Evolutionary conservation across 2,797 vertebrate genomes (phyloP), one percentile per base, ranked within the genome.

Genomic region (Bradypodion pumilum): DNA sequence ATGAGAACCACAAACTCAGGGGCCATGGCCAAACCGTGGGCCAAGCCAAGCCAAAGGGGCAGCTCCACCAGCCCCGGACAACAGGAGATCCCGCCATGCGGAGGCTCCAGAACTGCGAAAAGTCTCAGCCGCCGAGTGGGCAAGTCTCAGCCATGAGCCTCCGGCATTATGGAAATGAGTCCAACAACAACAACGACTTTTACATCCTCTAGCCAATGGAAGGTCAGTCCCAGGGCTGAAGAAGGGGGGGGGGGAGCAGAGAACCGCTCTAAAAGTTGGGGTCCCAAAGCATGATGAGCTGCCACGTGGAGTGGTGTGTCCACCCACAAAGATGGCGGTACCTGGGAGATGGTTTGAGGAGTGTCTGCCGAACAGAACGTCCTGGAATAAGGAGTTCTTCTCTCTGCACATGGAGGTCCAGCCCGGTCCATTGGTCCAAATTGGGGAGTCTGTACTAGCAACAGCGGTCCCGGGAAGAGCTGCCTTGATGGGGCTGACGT

Each of bases 151-250:
- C 94, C 1, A 95, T 96, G 0, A 90, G 93, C 66, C 93, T 94
- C 81, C 95, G 93, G 87, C 95, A 94, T 77, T 96, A 96, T 87
- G 94, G 94, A 2, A 95, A 96, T 87, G 86, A 96, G 68, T 97
- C 96, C 0, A 97, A 96, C 91, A 96, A 96, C 91, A 96, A 96
- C 93, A 96, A 96, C 0, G 96, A 97, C 93, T 96, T 97, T 91
- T 97, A 96, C 0, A 92, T 96, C 25, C 93, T 97, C 82, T 97
- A 92, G 91, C 85, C 6, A 1, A 4, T 1, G 0, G 8, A 16
- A 21, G 59, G 29, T 19, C 21, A 32, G 8, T 1, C 72, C 32
- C n/a, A 7, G 6, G 40, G 1, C 52, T 44, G 6, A 25, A 25
- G 69, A 5, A 40, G 3, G 6, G 32, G 7, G 6, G 32, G 7